Conservation (phyloP, 2,888 invertebrate species). For the Drosophila koepferae region DNA sequence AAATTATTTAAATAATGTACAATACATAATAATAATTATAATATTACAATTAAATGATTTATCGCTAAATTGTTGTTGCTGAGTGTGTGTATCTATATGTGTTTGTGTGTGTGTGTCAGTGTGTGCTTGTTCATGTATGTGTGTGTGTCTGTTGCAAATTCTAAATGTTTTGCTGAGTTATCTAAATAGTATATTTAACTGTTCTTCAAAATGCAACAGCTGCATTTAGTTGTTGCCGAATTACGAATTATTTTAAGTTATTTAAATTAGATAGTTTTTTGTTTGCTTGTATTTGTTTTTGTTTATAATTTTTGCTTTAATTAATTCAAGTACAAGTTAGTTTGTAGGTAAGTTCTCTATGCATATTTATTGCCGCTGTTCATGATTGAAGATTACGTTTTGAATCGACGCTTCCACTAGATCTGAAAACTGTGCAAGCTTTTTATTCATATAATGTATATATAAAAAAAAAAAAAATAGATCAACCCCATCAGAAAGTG, state of each 20-base stretch:
- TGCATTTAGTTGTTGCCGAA: constrained; percentile 46
- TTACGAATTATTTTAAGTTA: constrained; percentile 35
- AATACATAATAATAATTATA: constrained; percentile 47
- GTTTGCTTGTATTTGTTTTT: constrained; percentile 19
- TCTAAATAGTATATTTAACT: constrained; percentile 25
- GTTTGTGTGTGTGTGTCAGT: constrained; percentile 13
- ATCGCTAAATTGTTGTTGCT: constrained; percentile 24
- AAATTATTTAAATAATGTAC: constrained; percentile 67
- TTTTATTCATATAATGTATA: constrained; percentile 7
- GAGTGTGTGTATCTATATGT: constrained; percentile 19
- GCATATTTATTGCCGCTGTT: constrained; percentile 34
- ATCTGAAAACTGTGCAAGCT: constrained; percentile 19
- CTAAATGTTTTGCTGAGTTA: constrained; percentile 30
- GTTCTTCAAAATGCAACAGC: constrained; percentile 55
- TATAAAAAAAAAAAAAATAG: constrained; percentile 14
- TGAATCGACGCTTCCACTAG: constrained; percentile 1
- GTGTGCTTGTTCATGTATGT: constrained; percentile 7
- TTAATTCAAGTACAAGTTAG: constrained; percentile 46
- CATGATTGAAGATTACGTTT: constrained; percentile 6
- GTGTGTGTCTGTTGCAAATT: constrained; percentile 20
- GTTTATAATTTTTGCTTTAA: constrained; percentile 19
- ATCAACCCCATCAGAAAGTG: constrained; percentile 16
- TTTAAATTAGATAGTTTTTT: constrained; percentile 38
- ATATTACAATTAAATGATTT: constrained; percentile 45
- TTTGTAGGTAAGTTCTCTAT: constrained; percentile 42